Conservation (phyloP, 2,797 vertebrate species). For the Artibeus jamaicensis region DNA sequence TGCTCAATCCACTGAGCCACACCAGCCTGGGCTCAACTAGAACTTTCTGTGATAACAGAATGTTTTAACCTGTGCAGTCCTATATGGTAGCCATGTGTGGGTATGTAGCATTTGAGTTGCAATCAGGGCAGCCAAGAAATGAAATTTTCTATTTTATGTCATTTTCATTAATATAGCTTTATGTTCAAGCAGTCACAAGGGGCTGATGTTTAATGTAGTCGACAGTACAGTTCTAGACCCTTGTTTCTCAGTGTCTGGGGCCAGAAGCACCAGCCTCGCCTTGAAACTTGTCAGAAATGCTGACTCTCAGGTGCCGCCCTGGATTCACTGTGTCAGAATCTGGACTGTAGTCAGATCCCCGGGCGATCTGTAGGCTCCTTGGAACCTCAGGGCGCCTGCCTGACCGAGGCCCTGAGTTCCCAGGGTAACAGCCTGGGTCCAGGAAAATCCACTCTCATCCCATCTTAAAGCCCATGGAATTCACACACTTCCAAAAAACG, state of each 20-base stretch:
- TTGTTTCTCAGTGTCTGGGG: background rate
- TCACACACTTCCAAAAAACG: constrained; percentile 23
- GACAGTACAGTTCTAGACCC: background rate
- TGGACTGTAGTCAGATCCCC: background rate
- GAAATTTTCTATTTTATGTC: background rate
- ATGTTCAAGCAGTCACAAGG: background rate
- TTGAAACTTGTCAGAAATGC: background rate
- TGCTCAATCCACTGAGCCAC: no score
- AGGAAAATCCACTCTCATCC: constrained; percentile 42
- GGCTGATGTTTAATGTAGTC: background rate
- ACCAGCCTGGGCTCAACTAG: background rate
- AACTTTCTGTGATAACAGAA: background rate
- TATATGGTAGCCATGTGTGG: background rate
- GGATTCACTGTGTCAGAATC: background rate
- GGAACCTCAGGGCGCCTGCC: background rate
- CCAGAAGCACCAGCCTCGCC: background rate
- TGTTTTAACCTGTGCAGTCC: background rate
- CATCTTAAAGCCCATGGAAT: constrained; percentile 66
- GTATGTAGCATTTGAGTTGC: background rate
- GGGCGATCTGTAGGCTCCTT: background rate
- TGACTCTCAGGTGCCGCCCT: background rate
- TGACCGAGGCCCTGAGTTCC: background rate
- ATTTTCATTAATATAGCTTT: background rate
- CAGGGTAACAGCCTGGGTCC: background rate
- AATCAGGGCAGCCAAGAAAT: background rate